Base-by-base conservation (phyloP, 2,113 vertebrate genomes). In the Actinemys pallida region DNA sequence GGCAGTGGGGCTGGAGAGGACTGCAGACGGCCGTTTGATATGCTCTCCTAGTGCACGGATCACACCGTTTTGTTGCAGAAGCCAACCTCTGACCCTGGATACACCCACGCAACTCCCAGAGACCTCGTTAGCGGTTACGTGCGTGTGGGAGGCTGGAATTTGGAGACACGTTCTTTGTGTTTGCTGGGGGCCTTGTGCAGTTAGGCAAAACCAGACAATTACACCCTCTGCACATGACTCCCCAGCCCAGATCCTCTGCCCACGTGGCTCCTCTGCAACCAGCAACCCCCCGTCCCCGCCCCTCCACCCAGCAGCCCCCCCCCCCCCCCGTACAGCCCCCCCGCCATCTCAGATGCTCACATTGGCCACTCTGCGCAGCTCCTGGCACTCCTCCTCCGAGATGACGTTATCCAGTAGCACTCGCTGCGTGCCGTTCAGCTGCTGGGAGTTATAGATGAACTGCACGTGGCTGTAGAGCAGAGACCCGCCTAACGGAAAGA, bases 371-470 rank as follows among this genome's bases (percentile, higher is more conserved):
- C 96, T 97, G 94, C 98, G 98, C 39, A 99, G 98, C 87, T 99
- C 99, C 59, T 86, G 90, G 92, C 99, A 99, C 96, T 99, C 99
- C 1, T 99, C 98, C 93, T 99, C 98, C 0, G 99, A 98, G 93
- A 99, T 98, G 69, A 99, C 99, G 0, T 98, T 98, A 72, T 99
- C 99, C 92, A 99, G 97, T 50, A 99, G 98, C 25, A 99, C 99
- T 5, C 99, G 95, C 97, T 99, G 99, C 2, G 98, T 99, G 57
- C 99, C 99, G 0, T 99, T 99, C 96, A 99, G 98, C 94, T 98
- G 98, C 52, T 97, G 87, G 0, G 99, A 99, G 98, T 99, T 99
- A 90, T 98, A 98, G 93, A 99, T 98, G 45, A 99, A 98, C 39
- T 98, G 98, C 94, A 99, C 98, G 0, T 97, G 97, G 0, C 98